A percentile compares a stretch with the other conserved stretches of the same genome.
Evolutionary conservation across 2,113 vertebrate genomes (phyloP).

Genomic region (Penelope pileata): DNA sequence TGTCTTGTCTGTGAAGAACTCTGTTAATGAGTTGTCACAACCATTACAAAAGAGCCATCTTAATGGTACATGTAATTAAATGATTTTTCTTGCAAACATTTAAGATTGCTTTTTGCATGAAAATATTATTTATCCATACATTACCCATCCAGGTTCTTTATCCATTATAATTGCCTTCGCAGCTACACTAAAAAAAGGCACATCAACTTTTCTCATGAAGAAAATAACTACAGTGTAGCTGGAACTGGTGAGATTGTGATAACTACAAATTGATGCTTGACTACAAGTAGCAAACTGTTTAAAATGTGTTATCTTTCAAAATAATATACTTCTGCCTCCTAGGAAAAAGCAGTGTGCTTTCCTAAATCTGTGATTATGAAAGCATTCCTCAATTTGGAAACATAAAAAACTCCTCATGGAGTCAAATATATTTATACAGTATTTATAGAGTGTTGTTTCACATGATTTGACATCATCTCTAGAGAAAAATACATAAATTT

Average conservation of each 20-base stretch:
- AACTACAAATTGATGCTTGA: constrained; percentile 1
- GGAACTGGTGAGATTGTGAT: neutral
- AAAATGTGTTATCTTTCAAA: constrained; percentile 24
- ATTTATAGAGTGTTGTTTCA: constrained; percentile 11
- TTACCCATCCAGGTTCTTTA: constrained; percentile 51
- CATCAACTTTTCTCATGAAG: neutral
- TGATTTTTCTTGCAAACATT: constrained; percentile 67
- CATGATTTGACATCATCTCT: neutral
- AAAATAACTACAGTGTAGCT: constrained; percentile 2
- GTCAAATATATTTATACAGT: neutral
- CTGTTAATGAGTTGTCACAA: constrained; percentile 72
- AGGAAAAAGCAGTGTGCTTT: neutral
- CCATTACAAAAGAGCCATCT: constrained; percentile 61
- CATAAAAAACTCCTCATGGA: neutral
- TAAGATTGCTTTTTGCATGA: constrained; percentile 61
- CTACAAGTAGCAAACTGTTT: neutral
- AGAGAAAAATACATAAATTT: neutral
- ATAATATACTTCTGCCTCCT: neutral
- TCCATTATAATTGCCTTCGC: constrained; percentile 34
- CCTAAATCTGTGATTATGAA: constrained; percentile 9
- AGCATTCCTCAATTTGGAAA: constrained; percentile 17
- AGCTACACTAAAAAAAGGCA: neutral
- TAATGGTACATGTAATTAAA: constrained; percentile 80
- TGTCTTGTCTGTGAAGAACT: constrained; percentile 69
- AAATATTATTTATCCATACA: constrained; percentile 69